These are phyloP conservation scores for Schrankia costaestrigalis DNA, from an alignment of 2,888 invertebrate species.

Conservation along the genomic window DNA sequence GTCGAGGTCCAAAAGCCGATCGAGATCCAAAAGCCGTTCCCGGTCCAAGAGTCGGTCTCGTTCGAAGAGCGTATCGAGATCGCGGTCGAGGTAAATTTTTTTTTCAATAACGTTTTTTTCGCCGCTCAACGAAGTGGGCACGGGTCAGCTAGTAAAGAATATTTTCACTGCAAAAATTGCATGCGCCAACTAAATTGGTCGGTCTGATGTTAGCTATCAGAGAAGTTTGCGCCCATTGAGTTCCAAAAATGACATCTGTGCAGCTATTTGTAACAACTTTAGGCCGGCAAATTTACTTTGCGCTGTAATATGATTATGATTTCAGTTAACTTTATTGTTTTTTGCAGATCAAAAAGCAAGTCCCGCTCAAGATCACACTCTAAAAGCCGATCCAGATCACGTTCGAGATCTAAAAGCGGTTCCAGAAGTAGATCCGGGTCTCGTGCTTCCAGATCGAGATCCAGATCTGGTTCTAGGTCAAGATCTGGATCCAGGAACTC, in stretches of 20 bases:
- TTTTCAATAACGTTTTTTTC: too few relatives aligned
- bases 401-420: conserved; percentile 25
- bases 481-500: conserved; percentile 69
- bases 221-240: too few relatives aligned
- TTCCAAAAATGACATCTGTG: too few relatives aligned
- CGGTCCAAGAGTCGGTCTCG: conserved; percentile 52
- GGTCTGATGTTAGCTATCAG: too few relatives aligned
- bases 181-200: too few relatives aligned
- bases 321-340: conserved; percentile 31
- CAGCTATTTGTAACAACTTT: too few relatives aligned
- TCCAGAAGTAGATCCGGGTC: conserved; percentile 45
- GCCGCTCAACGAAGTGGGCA: too few relatives aligned
- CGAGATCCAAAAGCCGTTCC: conserved; percentile 39
- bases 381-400: conserved; percentile 43
- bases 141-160: too few relatives aligned
- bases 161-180: too few relatives aligned
- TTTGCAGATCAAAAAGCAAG: conserved; percentile 12
- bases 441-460: conserved; percentile 62
- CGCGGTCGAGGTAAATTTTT: conserved; percentile 51
- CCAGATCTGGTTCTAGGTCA: conserved; percentile 58
- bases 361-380: conserved; percentile 21
- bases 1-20: conserved; percentile 33
- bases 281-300: not conserved
- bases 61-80: conserved; percentile 39
- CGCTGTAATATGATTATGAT: not conserved